Evolutionary conservation across 2,888 invertebrate species (phyloP).

Genomic region (Ditula angustiorana): DNA sequence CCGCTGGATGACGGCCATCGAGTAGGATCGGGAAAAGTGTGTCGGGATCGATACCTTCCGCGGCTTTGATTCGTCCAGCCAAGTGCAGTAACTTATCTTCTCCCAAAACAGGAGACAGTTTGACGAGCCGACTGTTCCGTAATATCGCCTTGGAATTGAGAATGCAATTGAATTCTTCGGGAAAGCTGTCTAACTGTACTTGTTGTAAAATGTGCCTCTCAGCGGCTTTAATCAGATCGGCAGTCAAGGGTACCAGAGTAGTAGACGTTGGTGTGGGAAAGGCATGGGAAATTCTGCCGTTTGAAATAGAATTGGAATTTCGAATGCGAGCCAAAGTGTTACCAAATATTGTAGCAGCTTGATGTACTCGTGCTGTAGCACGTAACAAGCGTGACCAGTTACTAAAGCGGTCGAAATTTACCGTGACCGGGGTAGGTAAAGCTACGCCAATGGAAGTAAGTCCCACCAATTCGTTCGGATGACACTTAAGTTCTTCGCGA

Average conservation of each 20-base stretch:
- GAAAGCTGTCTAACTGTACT: too few species aligned
- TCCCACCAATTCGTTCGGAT: conserved; percentile 6
- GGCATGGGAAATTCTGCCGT: too few species aligned
- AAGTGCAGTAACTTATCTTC: conserved; percentile 2
- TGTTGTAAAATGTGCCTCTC: too few species aligned
- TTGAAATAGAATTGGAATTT: neutral
- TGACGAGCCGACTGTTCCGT: conserved; percentile 5
- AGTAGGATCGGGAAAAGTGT: too few species aligned
- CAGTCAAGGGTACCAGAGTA: too few species aligned
- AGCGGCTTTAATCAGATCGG: too few species aligned
- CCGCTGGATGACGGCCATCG: too few species aligned
- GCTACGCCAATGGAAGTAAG: neutral
- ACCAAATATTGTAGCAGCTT: conserved; percentile 6
- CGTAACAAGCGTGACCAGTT: conserved; percentile 13
- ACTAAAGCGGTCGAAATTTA: neutral
- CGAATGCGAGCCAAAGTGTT: conserved; percentile 3
- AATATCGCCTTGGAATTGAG: neutral
- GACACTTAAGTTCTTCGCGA: conserved; percentile 2
- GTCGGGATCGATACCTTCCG: neutral
- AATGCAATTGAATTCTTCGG: neutral
- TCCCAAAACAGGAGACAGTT: conserved; percentile 2
- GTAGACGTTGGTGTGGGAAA: too few species aligned
- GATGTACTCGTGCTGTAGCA: too few species aligned
- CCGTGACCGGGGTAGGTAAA: neutral
- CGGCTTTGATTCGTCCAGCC: conserved; percentile 8